Evolutionary conservation across 2,888 invertebrate genomes (phyloP).

Genomic region (Ischnura elegans): DNA sequence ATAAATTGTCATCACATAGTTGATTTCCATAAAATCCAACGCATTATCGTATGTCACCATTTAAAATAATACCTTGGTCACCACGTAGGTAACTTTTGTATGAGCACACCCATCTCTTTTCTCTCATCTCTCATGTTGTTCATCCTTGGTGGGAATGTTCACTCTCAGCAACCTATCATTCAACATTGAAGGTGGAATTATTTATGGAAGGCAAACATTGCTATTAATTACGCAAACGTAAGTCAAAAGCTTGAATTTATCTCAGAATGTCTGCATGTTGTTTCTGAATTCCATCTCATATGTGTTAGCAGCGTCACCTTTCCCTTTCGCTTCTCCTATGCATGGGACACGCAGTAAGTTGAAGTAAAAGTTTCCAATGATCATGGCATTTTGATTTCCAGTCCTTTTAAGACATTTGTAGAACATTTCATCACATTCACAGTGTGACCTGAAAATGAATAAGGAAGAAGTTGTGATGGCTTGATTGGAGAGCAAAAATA

Average conservation of each 20-base stretch:
- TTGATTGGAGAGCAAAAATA: too few relatives aligned
- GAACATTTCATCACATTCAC: slow-evolving; percentile 91
- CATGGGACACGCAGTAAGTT: slow-evolving; percentile 89
- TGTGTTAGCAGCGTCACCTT: not conserved
- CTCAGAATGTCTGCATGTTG: not conserved
- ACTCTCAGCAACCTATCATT: not conserved
- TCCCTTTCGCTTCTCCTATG: slow-evolving; percentile 80
- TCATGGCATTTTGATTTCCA: slow-evolving; percentile 84
- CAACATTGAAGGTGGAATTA: not conserved
- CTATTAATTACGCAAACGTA: not conserved
- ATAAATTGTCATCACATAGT: not conserved
- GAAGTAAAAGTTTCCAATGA: slow-evolving; percentile 93
- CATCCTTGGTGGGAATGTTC: not conserved
- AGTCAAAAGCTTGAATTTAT: not conserved
- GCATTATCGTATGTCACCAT: not conserved
- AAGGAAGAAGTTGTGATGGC: too few relatives aligned
- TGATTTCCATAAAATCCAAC: not conserved
- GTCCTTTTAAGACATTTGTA: slow-evolving; percentile 89
- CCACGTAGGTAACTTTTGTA: not conserved
- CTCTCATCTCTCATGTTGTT: not conserved
- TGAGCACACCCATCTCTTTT: too few relatives aligned
- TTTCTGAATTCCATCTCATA: slow-evolving; percentile 43
- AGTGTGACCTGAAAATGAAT: slow-evolving; percentile 85
- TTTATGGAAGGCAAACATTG: not conserved
- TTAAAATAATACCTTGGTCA: not conserved